Evolutionary conservation across 2,797 vertebrate species (phyloP).

Genomic region (Pangasius macronema): DNA sequence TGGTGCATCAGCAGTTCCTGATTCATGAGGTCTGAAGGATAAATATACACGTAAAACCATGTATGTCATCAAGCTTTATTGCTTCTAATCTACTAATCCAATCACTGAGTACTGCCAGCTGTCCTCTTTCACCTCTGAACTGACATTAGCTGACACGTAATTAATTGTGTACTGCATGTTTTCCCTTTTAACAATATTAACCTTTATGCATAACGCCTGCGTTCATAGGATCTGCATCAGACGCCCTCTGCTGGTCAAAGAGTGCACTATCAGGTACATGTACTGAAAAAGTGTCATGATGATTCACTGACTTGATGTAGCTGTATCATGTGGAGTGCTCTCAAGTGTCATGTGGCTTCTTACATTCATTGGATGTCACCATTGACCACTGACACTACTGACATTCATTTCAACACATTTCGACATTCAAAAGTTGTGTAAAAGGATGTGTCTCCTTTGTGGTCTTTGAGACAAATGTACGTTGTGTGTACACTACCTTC

Average conservation of each 20-base stretch:
- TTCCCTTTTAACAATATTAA: not conserved
- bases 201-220: constrained; percentile 42
- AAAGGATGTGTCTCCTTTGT: too few relatives aligned
- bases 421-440: too few relatives aligned
- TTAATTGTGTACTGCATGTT: not conserved
- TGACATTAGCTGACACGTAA: not conserved
- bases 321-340: not conserved
- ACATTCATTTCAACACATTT: not conserved
- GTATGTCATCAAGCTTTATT: not conserved
- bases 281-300: too few relatives aligned
- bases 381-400: not conserved
- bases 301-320: not conserved
- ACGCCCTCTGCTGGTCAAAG: constrained; percentile 81
- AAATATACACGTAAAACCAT: constrained; percentile 1
- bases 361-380: not conserved
- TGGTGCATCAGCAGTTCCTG: not conserved
- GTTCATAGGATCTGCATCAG: constrained; percentile 78
- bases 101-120: not conserved
- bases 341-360: constrained; percentile 4
- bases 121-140: constrained; percentile 1
- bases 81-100: not conserved
- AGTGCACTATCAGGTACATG: constrained; percentile 94
- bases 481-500: too few relatives aligned
- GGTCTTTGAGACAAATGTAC: too few relatives aligned
- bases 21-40: not conserved